phyloP scores from a whole-genome alignment of 35 echinoderm and acorn worm genomes.

The Heliocidaris erythrogramma region DNA sequence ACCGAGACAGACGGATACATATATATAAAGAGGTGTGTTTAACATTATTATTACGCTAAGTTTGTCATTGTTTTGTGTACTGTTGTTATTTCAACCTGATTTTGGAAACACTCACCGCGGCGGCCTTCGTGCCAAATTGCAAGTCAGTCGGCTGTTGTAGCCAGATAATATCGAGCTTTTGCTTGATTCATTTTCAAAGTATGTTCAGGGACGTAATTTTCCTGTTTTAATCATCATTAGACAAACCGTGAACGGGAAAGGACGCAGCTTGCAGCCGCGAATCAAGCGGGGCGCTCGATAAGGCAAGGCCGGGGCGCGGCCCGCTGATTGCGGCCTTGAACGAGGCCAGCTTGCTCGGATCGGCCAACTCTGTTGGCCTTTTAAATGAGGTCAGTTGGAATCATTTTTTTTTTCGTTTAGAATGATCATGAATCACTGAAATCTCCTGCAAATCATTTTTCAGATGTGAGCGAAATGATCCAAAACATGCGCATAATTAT shows the following conservation, averaged over 20 bases:
- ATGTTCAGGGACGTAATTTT: conserved; percentile 1
- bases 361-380: background rate
- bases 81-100: background rate
- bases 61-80: background rate
- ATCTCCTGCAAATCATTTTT: background rate
- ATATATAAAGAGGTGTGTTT: background rate
- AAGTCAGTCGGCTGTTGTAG: background rate
- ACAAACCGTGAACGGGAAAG: background rate
- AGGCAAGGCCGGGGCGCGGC: background rate
- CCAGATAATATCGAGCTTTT: background rate
- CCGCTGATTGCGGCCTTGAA: conserved; percentile 5
- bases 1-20: background rate
- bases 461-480: background rate
- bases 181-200: conserved; percentile 5
- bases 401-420: background rate
- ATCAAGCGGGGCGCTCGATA: background rate
- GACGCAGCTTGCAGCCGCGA: background rate
- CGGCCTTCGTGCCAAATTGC: background rate
- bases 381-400: background rate
- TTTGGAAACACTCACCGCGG: background rate
- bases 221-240: background rate
- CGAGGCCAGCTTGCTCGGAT: background rate
- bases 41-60: background rate
- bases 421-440: background rate
- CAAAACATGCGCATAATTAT: too few species aligned